Conservation (phyloP, 2,113 vertebrate genomes). For the Amphilophus citrinellus region DNA sequence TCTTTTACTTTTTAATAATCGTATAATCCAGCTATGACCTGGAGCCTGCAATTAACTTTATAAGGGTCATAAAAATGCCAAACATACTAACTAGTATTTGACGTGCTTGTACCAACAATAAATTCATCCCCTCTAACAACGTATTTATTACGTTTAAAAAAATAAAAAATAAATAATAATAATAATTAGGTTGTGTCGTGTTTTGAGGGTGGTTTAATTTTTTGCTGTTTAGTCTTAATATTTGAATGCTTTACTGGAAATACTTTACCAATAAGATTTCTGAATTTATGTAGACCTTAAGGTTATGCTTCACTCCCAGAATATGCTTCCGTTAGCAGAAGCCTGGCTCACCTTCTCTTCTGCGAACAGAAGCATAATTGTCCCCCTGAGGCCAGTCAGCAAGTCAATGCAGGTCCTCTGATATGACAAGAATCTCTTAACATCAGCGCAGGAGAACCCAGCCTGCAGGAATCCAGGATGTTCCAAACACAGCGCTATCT, state of each 20-base stretch:
- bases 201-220: background rate
- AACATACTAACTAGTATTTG: background rate
- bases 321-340: slow-evolving; percentile 1
- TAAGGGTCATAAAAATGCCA: background rate
- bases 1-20: background rate
- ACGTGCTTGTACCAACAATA: background rate
- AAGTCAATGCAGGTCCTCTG: slow-evolving; percentile 70
- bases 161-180: background rate
- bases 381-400: slow-evolving; percentile 58
- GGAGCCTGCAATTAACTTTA: background rate
- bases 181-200: background rate
- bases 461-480: slow-evolving; percentile 18
- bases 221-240: background rate
- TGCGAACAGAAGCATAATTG: slow-evolving; percentile 60
- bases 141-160: background rate
- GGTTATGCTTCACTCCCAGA: slow-evolving; percentile 28
- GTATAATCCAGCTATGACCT: no score
- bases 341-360: slow-evolving; percentile 18
- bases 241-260: background rate
- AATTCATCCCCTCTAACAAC: background rate
- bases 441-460: background rate
- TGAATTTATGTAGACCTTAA: background rate
- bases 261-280: slow-evolving; percentile 3
- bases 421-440: slow-evolving; percentile 65
- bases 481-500: background rate